Conservation (phyloP, 2,888 invertebrate species). For the Mesodorylaimus sp. region DNA sequence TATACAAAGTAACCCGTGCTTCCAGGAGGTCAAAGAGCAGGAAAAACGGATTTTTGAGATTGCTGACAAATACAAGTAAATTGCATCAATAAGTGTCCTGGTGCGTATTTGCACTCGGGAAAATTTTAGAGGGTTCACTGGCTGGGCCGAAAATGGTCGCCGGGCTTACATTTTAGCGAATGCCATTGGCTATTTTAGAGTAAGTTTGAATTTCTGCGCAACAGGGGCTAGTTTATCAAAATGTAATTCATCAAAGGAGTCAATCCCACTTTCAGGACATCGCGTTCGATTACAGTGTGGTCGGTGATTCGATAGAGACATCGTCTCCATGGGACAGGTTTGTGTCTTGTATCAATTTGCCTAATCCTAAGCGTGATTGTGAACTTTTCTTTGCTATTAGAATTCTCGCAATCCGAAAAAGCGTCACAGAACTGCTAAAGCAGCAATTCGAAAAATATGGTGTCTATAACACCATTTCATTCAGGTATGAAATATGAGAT, state of each 20-base stretch:
- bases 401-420: too few species aligned
- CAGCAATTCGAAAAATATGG: too few species aligned
- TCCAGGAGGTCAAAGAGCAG: constrained; percentile 49
- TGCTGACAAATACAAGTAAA: constrained; percentile 47
- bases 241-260: too few species aligned
- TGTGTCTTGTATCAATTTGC: too few species aligned
- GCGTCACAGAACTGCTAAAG: too few species aligned
- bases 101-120: too few species aligned
- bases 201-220: constrained; percentile 35
- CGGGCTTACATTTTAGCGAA: constrained; percentile 89
- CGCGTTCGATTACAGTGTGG: constrained; percentile 62
- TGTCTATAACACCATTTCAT: too few species aligned
- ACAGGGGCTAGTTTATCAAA: neutral
- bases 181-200: constrained; percentile 89
- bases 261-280: constrained; percentile 57
- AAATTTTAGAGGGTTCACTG: constrained; percentile 53
- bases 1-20: neutral
- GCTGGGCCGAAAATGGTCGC: constrained; percentile 79
- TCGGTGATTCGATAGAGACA: constrained; percentile 94
- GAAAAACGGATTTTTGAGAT: constrained; percentile 60
- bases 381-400: too few species aligned
- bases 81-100: neutral
- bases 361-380: too few species aligned
- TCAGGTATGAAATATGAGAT: too few species aligned
- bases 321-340: constrained; percentile 80